Evolutionary conservation across 2,888 invertebrate genomes (phyloP).

Genomic region (Hyposoter didymator): DNA sequence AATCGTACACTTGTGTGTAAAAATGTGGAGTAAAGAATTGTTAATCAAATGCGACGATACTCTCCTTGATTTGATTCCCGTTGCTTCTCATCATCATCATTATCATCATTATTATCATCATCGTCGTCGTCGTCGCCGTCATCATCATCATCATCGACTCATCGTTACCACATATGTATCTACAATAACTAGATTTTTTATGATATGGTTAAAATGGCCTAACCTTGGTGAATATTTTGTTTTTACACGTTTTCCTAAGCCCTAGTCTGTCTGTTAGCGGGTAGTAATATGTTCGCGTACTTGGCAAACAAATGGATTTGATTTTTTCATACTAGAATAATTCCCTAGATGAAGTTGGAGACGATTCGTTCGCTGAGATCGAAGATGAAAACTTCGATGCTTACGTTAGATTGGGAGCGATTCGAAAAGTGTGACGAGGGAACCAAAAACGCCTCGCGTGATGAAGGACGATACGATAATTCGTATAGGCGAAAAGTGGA

Average conservation of each 20-base stretch:
- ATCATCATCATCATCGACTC: background rate
- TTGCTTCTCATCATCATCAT: slow-evolving; percentile 68
- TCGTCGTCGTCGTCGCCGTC: slow-evolving; percentile 9
- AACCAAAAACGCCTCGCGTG: background rate
- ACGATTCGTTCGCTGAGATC: slow-evolving; percentile 12
- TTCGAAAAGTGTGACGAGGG: slow-evolving; percentile 39
- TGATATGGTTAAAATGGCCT: slow-evolving; percentile 79
- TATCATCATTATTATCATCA: slow-evolving; percentile 61
- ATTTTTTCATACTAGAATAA: slow-evolving; percentile 9
- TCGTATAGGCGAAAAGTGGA: slow-evolving; percentile 67
- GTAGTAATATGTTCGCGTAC: slow-evolving; percentile 9
- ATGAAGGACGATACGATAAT: background rate
- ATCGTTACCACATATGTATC: slow-evolving; percentile 53
- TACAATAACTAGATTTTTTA: slow-evolving; percentile 55
- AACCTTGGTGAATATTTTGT: slow-evolving; percentile 70
- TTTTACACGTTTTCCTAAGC: slow-evolving; percentile 60
- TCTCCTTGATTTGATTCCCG: slow-evolving; percentile 69
- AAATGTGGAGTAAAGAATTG: slow-evolving; percentile 39
- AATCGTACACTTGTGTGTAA: slow-evolving; percentile 5
- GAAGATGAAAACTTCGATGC: slow-evolving; percentile 13
- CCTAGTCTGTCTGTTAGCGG: slow-evolving; percentile 21
- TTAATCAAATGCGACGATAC: slow-evolving; percentile 69
- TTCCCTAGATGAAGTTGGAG: slow-evolving; percentile 20
- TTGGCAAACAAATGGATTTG: background rate
- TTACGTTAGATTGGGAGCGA: slow-evolving; percentile 62